Base-by-base conservation (phyloP, 2,888 invertebrate species). In the Cheiracanthium punctorium region DNA sequence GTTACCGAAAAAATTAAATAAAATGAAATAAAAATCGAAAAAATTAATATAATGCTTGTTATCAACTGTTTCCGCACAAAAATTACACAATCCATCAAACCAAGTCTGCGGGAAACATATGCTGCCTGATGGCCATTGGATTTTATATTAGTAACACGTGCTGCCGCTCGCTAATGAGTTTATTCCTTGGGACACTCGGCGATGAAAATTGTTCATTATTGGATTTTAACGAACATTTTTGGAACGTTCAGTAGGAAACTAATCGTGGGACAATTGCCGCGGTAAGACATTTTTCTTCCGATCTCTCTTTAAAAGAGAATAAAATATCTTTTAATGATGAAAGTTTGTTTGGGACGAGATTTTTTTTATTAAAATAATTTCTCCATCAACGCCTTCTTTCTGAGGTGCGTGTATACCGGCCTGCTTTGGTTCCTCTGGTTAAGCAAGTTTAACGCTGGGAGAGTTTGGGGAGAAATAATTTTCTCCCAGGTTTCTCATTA, bases 191-290 rank as follows among this genome's bases (percentile, higher is more conserved):
- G 70, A 79, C 79, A 85, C 74, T 79, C 58, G 37, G 28, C 74
- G 48, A n/a, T 69, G 32, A 69, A 69, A n/a, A 85, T 85, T 79
- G 79, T 85, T 85, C 84, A 85, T 85, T 85, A 85, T 85, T 80
- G 84, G 84, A 85, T 79, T 85, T 85, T 85, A 85, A 85, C 79
- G 84, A 79, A 85, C 84, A 85, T 85, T 85, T 85, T 85, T 79
- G 79, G 69, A 30, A 69, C 41, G 69, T 80, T 33, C 74, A 12
- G n/a, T 43, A 69, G 32, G 41, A 33, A 28, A 30, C 79, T 85
- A 85, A 85, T 85, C 84, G 74, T 48, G 69, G 74, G 79, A 85
- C 84, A 69, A 85, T 85, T 67, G 79, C 82, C 37, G 67, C 32
- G 29, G 70, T 10, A 32, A 69, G 84, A 85, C 84, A 85, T 85